These are phyloP conservation scores for Aphidius ervi DNA, from an alignment of 1,140 invertebrate genomes.

Conservation along the genomic window DNA sequence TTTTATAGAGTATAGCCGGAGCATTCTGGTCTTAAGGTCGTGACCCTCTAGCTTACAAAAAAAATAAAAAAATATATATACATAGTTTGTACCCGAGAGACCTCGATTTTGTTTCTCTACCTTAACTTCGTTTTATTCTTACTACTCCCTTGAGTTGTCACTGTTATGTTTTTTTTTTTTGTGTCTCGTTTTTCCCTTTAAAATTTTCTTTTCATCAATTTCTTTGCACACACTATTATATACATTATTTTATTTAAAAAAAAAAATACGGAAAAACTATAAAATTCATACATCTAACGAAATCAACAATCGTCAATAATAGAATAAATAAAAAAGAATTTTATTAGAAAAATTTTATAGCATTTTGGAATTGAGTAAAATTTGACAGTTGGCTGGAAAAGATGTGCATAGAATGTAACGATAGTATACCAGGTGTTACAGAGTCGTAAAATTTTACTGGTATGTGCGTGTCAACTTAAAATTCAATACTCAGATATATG, in stretches of 20 bases:
- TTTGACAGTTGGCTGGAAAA: too few species aligned
- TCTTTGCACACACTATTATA: slow-evolving; percentile 12
- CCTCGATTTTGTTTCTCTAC: neutral
- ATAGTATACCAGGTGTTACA: slow-evolving; percentile 16
- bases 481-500: neutral
- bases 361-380: too few species aligned
- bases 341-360: too few species aligned
- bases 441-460: slow-evolving; percentile 20
- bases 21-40: too few species aligned
- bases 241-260: too few species aligned
- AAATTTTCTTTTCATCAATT: slow-evolving; percentile 21
- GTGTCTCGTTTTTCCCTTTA: neutral
- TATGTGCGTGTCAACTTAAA: neutral
- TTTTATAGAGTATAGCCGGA: too few species aligned
- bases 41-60: too few species aligned
- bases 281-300: too few species aligned
- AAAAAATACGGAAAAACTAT: too few species aligned
- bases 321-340: too few species aligned
- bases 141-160: slow-evolving; percentile 3
- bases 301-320: too few species aligned
- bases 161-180: slow-evolving; percentile 11
- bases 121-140: neutral
- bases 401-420: slow-evolving; percentile 1
- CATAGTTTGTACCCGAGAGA: neutral
- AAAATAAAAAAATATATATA: neutral